A percentile compares a stretch with the other conserved stretches of the same genome.
These are phyloP conservation scores for Pseudorectes ferrugineus DNA, from an alignment of 2,113 vertebrate species.

Conservation along the genomic window DNA sequence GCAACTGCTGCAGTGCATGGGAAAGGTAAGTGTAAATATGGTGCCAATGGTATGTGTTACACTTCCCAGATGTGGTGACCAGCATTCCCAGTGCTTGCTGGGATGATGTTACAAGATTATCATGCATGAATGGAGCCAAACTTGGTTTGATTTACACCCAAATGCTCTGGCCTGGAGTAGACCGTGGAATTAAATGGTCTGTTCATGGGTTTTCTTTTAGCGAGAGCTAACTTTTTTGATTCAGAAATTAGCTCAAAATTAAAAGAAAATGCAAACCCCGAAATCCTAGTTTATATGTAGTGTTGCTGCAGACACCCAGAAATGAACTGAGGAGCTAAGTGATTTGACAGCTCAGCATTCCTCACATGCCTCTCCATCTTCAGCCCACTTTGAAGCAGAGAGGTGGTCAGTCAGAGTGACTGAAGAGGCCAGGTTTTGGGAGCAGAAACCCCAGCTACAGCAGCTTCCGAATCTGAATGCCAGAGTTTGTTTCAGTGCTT, in stretches of 20 bases:
- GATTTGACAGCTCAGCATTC: neutral
- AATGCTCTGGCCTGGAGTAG: neutral
- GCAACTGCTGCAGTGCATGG: neutral
- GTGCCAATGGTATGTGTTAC: neutral
- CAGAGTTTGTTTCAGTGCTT: neutral
- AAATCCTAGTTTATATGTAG: neutral
- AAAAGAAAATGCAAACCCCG: neutral
- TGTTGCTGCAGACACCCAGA: neutral
- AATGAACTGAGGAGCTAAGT: neutral
- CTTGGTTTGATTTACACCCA: neutral
- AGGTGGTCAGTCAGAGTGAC: neutral
- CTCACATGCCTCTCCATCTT: neutral
- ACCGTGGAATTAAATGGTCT: neutral
- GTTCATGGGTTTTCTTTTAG: neutral
- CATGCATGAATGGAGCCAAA: neutral
- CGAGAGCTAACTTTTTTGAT: neutral
- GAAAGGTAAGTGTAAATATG: accelerated
- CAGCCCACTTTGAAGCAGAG: neutral
- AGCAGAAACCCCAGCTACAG: neutral
- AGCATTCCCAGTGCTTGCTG: neutral
- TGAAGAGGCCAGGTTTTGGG: neutral
- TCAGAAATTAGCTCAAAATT: neutral
- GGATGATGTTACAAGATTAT: neutral
- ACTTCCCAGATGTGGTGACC: neutral
- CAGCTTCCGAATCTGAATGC: neutral